Conservation (phyloP, 2,113 vertebrate species). For the Mus musculus region GRCm39 chr9:49802501-49803000, state of each 20-base stretch:
- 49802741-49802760: not conserved
- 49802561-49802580: not conserved
- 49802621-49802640: not conserved
- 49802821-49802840: not conserved
- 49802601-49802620: not conserved
- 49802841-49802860: not conserved
- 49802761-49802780: not conserved
- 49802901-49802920: not conserved
- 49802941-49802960: not conserved
- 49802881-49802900: not conserved
- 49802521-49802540: not conserved
- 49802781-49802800: not conserved
- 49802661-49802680: not conserved
- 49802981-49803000: accelerated
- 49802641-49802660: not conserved
- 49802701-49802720: not conserved
- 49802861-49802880: not conserved
- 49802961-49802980: not conserved
- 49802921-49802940: not conserved
- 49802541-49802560: not conserved
- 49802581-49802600: not conserved
- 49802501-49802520: not conserved
- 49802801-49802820: not conserved
- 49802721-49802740: not conserved
- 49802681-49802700: not conserved